Evolutionary conservation across 2,888 invertebrate genomes (phyloP), one percentile per base, ranked within the genome.

Genomic region (Phyto melanocephala): DNA sequence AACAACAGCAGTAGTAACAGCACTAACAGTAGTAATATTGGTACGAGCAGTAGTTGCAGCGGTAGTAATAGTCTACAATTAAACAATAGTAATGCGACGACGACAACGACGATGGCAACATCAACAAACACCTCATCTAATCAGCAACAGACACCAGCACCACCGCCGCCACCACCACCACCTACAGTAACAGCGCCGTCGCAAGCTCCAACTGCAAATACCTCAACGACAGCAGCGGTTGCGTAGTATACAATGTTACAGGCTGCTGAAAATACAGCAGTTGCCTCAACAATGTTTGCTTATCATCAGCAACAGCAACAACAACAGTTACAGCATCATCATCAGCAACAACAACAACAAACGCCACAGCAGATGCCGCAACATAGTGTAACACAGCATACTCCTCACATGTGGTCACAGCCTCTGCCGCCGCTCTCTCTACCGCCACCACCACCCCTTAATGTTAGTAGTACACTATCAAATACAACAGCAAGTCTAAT

Each of bases 211-310:
- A 86, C 86, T 72, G 85, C 87, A 84, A 85, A 87, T 83, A 87
- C 87, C 74, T 86, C 89, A 83, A 90, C 90, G 75, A 91, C 91
- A 40, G 90, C 91, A 80, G 91, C 91, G 84, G 91, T 91, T 90
- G 91, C 91, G 91, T 91, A 91, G 91, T 91, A 90, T 86, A 90
- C 89, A 86, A 90, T 89, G 87, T 85, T 89, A 86, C 88, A 88
- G 86, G 87, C 86, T 81, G 78, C 85, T 72, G 76, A 84, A 65
- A 74, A 82, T 80, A 62, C 81, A 76, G 67, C 84, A 76, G 70
- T 79, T 74, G 40, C 84, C 47, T 42, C 85, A 84, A 86, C 85
- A 86, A 87, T 87, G 72, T 75, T 88, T 86, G 86, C 86, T 86
- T 84, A 81, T 80, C 80, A 82, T 67, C 80, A 84, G 33, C 84